Conservation (phyloP, 1,140 invertebrate species). For the Fragariocoptes setiger region DNA sequence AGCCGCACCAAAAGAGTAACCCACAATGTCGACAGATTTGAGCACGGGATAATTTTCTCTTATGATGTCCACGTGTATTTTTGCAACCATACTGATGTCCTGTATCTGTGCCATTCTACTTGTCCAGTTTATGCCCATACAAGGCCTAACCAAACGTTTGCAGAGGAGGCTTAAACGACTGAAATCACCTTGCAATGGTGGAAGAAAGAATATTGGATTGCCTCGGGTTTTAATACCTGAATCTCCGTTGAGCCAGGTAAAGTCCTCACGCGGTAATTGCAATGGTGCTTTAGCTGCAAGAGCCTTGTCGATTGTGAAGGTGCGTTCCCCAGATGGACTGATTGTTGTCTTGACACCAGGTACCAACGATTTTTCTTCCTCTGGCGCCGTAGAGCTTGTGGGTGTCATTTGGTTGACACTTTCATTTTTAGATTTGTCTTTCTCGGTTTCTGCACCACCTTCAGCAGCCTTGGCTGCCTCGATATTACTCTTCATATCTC, state of each 20-base stretch:
- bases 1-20: constrained; percentile 72
- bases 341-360: background rate
- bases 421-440: background rate
- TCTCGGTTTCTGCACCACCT: constrained; percentile 7
- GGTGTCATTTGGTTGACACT: background rate
- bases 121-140: constrained; percentile 6
- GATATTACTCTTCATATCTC: constrained; percentile 12
- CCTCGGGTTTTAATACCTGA: background rate
- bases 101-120: background rate
- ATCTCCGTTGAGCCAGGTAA: background rate
- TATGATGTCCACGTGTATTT: constrained; percentile 1
- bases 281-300: background rate
- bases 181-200: constrained; percentile 8
- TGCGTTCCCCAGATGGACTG: background rate
- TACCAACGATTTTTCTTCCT: background rate
- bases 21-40: constrained; percentile 38
- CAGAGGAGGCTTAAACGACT: background rate
- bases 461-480: constrained; percentile 12
- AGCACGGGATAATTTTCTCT: background rate
- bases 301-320: background rate
- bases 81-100: constrained; percentile 1
- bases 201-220: constrained; percentile 8
- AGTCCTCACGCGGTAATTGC: background rate
- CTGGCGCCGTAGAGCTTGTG: no score
- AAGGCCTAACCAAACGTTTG: constrained; percentile 3